Conservation (phyloP, 2,113 vertebrate genomes). For the Donacobius atricapilla region DNA sequence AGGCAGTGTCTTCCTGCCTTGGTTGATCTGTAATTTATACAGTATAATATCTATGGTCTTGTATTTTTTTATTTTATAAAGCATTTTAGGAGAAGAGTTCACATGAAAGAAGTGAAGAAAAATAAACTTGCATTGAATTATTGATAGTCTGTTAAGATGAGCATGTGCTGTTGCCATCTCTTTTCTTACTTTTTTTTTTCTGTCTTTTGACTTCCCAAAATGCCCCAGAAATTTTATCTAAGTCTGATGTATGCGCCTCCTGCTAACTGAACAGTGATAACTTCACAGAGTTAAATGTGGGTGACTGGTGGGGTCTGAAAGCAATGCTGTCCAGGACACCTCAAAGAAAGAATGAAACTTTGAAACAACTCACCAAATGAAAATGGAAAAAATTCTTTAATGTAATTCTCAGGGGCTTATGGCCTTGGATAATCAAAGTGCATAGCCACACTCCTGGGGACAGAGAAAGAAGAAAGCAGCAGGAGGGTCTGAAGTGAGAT, state of each 20-base stretch:
- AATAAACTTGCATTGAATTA: not conserved
- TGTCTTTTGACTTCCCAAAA: not conserved
- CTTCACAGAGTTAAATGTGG: not conserved
- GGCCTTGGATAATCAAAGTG: not conserved
- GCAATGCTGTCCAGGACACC: not conserved
- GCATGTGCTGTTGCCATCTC: not conserved
- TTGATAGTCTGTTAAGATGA: not conserved
- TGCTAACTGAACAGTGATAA: not conserved
- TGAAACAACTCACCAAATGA: not conserved
- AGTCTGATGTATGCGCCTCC: not conserved
- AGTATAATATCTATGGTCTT: not conserved
- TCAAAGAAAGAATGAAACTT: not conserved
- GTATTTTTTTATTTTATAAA: conserved; percentile 8
- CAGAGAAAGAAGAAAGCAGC: not conserved
- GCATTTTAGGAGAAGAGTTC: not conserved
- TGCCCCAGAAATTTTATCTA: not conserved
- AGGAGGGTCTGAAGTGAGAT: not conserved
- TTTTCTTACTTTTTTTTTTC: not conserved
- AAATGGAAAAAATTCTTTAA: not conserved
- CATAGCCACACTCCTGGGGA: not conserved
- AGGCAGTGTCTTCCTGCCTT: not conserved
- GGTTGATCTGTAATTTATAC: not conserved
- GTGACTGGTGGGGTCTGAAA: not conserved
- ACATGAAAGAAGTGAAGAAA: not conserved
- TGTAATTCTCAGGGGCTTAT: not conserved